Conservation (phyloP, 2,797 vertebrate species). For the Glossophaga mutica region DNA sequence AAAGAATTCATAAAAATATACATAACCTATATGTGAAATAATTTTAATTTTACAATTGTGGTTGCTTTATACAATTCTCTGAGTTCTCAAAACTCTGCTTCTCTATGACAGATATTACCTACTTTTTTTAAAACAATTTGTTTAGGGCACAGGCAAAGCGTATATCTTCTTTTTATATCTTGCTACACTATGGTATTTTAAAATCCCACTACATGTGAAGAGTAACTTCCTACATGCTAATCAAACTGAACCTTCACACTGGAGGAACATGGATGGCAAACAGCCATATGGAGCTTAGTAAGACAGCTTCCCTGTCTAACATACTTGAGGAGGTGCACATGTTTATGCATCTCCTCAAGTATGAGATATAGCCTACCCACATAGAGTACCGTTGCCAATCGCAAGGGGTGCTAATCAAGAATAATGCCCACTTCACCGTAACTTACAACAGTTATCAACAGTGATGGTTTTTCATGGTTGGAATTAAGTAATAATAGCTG, state of each 20-base stretch:
- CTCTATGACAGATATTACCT: neutral
- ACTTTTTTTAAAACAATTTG: neutral
- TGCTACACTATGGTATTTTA: neutral
- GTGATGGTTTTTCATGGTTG: neutral
- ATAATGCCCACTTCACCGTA: neutral
- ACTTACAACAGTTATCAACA: neutral
- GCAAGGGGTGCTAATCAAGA: neutral
- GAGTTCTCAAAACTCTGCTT: neutral
- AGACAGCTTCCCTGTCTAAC: neutral
- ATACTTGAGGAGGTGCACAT: neutral
- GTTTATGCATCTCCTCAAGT: neutral
- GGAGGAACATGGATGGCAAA: neutral
- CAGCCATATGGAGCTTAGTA: neutral
- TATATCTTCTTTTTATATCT: neutral
- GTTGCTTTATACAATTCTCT: constrained; percentile 42
- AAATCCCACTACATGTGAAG: neutral
- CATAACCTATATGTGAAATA: constrained; percentile 52
- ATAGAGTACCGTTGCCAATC: neutral
- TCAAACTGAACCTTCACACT: neutral
- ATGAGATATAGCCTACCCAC: neutral
- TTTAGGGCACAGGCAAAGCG: neutral
- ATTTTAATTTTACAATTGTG: constrained; percentile 59
- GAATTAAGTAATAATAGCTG: neutral
- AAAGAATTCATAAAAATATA: constrained; percentile 59
- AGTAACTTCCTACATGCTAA: neutral